Evolutionary conservation across 2,797 vertebrate species (phyloP).

Genomic region (Eulemur rubriventer): DNA sequence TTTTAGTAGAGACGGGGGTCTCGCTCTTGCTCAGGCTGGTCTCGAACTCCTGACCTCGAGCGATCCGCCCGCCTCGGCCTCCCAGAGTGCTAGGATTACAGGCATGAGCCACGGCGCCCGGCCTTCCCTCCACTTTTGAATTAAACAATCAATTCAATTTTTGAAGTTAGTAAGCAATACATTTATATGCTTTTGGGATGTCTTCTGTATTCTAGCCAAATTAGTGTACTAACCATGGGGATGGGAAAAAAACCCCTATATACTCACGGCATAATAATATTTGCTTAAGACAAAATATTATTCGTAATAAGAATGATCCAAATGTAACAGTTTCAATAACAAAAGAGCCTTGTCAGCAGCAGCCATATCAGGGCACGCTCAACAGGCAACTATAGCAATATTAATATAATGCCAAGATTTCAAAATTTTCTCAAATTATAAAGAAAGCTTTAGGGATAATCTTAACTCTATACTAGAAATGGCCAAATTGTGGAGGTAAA

Average conservation of each 20-base stretch:
- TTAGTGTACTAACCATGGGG: neutral
- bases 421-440: slow-evolving; percentile 30
- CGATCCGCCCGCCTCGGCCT: too few species aligned
- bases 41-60: too few species aligned
- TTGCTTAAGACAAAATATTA: slow-evolving; percentile 40
- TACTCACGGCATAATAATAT: neutral
- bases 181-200: neutral
- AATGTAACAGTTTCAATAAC: slow-evolving; percentile 17
- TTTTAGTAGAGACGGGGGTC: too few species aligned
- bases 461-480: slow-evolving; percentile 6
- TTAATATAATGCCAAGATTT: neutral
- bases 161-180: slow-evolving; percentile 56
- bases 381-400: neutral
- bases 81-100: too few species aligned
- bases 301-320: slow-evolving; percentile 36
- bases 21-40: too few species aligned
- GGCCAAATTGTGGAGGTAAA: slow-evolving; percentile 4
- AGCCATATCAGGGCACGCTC: neutral
- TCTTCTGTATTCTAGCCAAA: slow-evolving; percentile 37
- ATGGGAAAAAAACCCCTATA: neutral
- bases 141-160: neutral
- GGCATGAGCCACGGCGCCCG: too few species aligned
- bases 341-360: neutral
- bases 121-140: neutral
- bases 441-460: slow-evolving; percentile 10